phyloP scores from a whole-genome alignment of 2,797 vertebrate genomes.

The Arrhamphus sclerolepis region DNA sequence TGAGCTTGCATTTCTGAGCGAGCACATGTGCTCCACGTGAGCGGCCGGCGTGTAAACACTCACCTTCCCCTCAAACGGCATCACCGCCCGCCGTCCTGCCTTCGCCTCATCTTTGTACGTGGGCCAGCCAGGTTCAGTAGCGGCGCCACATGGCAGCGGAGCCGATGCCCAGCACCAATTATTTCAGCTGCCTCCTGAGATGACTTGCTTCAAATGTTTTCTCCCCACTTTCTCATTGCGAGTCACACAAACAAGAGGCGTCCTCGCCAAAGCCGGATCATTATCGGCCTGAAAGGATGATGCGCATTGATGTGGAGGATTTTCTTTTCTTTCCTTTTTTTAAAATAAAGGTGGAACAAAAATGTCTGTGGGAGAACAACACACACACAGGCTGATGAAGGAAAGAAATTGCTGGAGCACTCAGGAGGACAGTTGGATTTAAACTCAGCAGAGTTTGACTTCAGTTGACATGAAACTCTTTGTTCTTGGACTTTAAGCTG shows the following conservation, averaged over 20 bases:
- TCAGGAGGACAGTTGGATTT: no score
- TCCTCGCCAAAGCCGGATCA: slow-evolving; percentile 51
- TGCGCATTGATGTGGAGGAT: slow-evolving; percentile 27
- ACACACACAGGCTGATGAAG: no score
- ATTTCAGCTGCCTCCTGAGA: slow-evolving; percentile 65
- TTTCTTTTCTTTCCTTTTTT: slow-evolving; percentile 19
- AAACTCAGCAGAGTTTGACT: no score
- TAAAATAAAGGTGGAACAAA: no score
- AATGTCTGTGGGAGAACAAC: no score
- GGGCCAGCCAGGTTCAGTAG: slow-evolving; percentile 64
- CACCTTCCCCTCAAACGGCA: slow-evolving; percentile 70
- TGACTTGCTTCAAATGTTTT: slow-evolving; percentile 45
- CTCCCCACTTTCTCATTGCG: no score
- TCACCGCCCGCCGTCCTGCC: slow-evolving; percentile 48
- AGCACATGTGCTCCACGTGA: slow-evolving; percentile 89
- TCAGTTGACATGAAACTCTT: no score
- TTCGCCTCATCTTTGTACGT: slow-evolving; percentile 54
- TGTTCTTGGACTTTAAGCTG: no score
- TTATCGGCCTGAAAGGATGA: slow-evolving; percentile 40
- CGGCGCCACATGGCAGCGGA: slow-evolving; percentile 66
- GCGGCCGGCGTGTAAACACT: slow-evolving; percentile 76
- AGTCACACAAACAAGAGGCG: slow-evolving; percentile 30
- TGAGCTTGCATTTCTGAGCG: slow-evolving; percentile 91
- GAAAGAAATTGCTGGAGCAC: no score
- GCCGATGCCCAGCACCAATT: slow-evolving; percentile 64